phyloP scores from a whole-genome alignment of 2,888 invertebrate genomes.

The Polyommatus icarus region DNA sequence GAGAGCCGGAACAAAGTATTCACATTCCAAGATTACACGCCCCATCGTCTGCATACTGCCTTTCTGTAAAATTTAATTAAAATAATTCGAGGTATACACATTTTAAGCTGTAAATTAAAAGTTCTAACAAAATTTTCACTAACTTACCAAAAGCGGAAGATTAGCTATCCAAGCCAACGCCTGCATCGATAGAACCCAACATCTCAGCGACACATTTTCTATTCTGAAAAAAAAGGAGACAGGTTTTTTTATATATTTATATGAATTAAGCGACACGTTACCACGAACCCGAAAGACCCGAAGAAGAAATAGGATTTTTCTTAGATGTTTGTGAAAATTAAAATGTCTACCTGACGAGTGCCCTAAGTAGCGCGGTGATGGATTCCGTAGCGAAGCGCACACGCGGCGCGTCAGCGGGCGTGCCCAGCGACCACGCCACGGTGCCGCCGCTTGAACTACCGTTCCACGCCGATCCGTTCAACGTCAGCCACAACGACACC shows the following conservation, averaged over 20 bases:
- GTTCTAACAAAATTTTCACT: background rate
- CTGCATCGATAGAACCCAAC: slow-evolving; percentile 90
- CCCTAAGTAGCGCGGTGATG: slow-evolving; percentile 61
- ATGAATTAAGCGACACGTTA: background rate
- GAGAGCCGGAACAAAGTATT: slow-evolving; percentile 84
- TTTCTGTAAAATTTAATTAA: slow-evolving; percentile 49
- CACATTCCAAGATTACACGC: slow-evolving; percentile 82
- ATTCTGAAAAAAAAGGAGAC: slow-evolving; percentile 52
- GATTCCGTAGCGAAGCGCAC: slow-evolving; percentile 72
- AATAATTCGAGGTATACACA: background rate
- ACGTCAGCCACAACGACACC: slow-evolving; percentile 91
- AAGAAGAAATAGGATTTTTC: too few relatives aligned
- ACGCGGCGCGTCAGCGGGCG: slow-evolving; percentile 71
- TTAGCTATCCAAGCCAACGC: slow-evolving; percentile 87
- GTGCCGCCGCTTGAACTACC: slow-evolving; percentile 47
- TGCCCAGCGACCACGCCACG: slow-evolving; percentile 58
- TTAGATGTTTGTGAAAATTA: too few relatives aligned
- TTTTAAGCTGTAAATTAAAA: background rate
- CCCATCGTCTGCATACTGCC: slow-evolving; percentile 81
- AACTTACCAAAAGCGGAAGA: slow-evolving; percentile 61
- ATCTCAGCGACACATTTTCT: slow-evolving; percentile 77
- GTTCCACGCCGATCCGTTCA: slow-evolving; percentile 84
- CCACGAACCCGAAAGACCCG: too few relatives aligned
- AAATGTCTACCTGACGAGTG: slow-evolving; percentile 55
- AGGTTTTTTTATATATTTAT: background rate